Base-by-base conservation (phyloP, 2,797 vertebrate species). In the Serranus cabrilla region DNA sequence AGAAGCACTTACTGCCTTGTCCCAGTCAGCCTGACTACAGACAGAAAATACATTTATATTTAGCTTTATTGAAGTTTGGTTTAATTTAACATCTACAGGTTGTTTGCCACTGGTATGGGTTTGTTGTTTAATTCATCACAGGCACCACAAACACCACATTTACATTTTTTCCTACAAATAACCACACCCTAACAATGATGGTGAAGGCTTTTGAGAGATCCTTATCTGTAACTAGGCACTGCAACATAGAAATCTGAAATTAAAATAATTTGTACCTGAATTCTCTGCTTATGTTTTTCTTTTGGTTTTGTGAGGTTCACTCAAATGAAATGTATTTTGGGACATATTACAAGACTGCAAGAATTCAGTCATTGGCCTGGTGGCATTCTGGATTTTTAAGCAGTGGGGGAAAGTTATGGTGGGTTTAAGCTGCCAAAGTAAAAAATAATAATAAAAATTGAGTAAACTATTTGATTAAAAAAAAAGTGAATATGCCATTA, bases 221-320 rank as follows among this genome's bases (percentile, higher is more conserved):
- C n/a, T 45, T 17, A 47, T 74, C 34, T 82, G 65, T 82, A 77
- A 78, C 6, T 51, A 56, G 73, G 54, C 46, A 75, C 70, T 78
- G 34, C 42, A 59, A 23, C 64, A 72, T 69, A 49, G 31, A 68
- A 70, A 66, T 78, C 47, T 74, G 18, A 72, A 92, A 89, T 92
- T 34, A 85, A 88, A 89, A 52, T 9, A 0, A 63, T 82, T 70
- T 74, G 23, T 61, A 67, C 20, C 11, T 72, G 10, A 46, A 34
- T 62, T 55, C 1, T 66, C 9, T 20, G 2, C 42, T 45, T 45
- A 18, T 7, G 5, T 0, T 9, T 20, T 49, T 51, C 21, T 27
- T 27, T 27, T 3, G 6, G 27, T 3, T 27, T 27, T 27, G 3
- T 27, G 6, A 27, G 27, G 27, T 27, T 27, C 27, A 27, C 27